Percentiles rank a stretch among this genome's conserved stretches.
These are phyloP conservation scores for Aplysina aerophoba DNA, from an alignment of 37 sponge, comb jelly and placozoan species.

Conservation along the genomic window DNA sequence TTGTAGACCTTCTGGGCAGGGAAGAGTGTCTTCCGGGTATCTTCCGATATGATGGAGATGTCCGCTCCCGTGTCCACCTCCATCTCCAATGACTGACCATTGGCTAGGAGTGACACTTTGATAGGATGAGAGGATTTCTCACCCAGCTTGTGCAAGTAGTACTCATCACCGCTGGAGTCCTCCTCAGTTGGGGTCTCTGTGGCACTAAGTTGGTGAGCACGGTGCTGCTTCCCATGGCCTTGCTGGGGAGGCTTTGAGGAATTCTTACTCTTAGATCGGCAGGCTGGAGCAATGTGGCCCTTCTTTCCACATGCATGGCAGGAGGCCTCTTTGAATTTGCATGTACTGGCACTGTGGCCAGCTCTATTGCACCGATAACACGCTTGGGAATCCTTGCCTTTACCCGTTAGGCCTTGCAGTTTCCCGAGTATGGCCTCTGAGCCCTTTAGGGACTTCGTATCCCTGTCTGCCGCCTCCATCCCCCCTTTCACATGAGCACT, in stretches of 20 bases:
- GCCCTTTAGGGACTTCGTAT: neutral
- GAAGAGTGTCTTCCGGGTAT: neutral
- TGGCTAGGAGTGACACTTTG: conserved; percentile 1
- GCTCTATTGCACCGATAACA: conserved; percentile 56
- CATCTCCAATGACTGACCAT: conserved; percentile 29
- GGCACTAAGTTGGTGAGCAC: neutral
- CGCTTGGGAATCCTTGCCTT: neutral
- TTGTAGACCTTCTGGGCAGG: conserved; percentile 1
- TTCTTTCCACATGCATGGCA: conserved; percentile 40
- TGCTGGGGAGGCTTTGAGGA: too few relatives aligned
- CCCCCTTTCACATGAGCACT: too few relatives aligned
- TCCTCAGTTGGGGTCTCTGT: too few relatives aligned
- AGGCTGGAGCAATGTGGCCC: conserved; percentile 44
- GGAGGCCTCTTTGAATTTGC: conserved; percentile 38
- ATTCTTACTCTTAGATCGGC: too few relatives aligned
- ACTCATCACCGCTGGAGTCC: conserved; percentile 7
- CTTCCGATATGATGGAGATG: conserved; percentile 39
- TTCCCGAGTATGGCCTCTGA: neutral
- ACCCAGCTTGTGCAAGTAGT: conserved; percentile 3
- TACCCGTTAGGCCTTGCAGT: neutral
- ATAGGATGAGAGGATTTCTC: conserved; percentile 21
- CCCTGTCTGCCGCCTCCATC: conserved; percentile 19
- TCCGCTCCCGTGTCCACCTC: conserved; percentile 44
- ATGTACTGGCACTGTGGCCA: conserved; percentile 22
- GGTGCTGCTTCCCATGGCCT: too few relatives aligned